Conservation (phyloP, 2,888 invertebrate species). For the Tiliacea aurago region DNA sequence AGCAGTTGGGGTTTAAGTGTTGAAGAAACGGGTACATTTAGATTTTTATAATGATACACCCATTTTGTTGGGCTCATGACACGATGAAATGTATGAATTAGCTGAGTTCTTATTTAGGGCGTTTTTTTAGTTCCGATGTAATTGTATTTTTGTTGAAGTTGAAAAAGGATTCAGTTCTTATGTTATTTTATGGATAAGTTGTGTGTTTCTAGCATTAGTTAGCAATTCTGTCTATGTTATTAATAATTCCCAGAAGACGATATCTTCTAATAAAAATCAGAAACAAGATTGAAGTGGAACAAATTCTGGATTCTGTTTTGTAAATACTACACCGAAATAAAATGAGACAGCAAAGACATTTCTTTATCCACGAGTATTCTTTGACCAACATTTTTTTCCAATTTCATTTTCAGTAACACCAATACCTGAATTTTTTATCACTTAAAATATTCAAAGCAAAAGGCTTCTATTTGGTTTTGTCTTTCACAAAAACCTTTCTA, state of each 20-base stretch:
- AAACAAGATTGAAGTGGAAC: background rate
- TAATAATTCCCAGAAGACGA: no score
- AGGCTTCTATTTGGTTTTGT: conserved; percentile 12
- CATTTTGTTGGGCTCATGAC: conserved; percentile 60
- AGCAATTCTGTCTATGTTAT: background rate
- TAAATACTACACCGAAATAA: background rate
- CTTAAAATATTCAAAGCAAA: conserved; percentile 42
- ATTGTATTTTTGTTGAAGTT: conserved; percentile 9
- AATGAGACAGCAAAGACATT: conserved; percentile 8
- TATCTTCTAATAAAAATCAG: background rate
- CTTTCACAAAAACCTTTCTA: conserved; percentile 37
- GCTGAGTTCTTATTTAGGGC: conserved; percentile 45
- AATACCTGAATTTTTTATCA: conserved; percentile 17
- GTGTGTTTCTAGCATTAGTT: background rate
- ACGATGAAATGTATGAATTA: conserved; percentile 65
- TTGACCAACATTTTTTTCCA: conserved; percentile 25
- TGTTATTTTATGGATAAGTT: background rate
- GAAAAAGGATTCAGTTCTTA: background rate
- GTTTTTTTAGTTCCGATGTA: conserved; percentile 29
- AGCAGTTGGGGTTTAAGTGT: conserved; percentile 69
- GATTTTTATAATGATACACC: conserved; percentile 67
- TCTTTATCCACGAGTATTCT: conserved; percentile 7
- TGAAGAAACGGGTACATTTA: conserved; percentile 68
- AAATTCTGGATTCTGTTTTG: background rate
- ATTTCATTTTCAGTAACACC: conserved; percentile 31